Percentiles rank a stretch among this genome's conserved stretches.
These are phyloP conservation scores for Gymnogyps californianus DNA, from an alignment of 2,113 vertebrate species.

Conservation along the genomic window DNA sequence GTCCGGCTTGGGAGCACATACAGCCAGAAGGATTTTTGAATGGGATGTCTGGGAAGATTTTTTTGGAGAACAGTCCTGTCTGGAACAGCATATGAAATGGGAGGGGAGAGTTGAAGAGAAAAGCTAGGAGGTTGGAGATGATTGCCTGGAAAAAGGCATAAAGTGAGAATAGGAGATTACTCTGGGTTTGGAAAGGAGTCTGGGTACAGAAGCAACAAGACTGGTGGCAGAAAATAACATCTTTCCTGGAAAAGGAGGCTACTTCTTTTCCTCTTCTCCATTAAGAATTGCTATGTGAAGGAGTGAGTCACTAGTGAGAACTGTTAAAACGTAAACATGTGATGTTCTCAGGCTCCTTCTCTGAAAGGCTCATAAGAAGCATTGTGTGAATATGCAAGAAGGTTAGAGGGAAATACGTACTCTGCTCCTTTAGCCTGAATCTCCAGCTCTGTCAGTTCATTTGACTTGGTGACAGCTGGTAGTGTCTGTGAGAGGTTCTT, in stretches of 20 bases:
- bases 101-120: not conserved
- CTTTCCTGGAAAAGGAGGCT: not conserved
- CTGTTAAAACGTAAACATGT: not conserved
- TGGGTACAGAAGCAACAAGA: not conserved
- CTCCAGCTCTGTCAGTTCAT: not conserved
- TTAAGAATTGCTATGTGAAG: not conserved
- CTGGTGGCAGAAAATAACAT: not conserved
- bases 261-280: not conserved
- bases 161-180: not conserved
- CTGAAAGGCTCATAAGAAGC: not conserved
- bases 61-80: not conserved
- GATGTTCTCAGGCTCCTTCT: not conserved
- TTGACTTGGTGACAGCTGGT: conserved; percentile 23
- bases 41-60: not conserved
- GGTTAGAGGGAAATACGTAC: not conserved
- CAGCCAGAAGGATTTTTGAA: not conserved
- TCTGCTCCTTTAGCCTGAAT: conserved; percentile 14
- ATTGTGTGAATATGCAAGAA: not conserved
- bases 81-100: not conserved
- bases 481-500: not conserved
- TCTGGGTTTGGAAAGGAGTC: not conserved
- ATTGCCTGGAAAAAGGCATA: not conserved
- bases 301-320: not conserved
- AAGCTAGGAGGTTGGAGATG: not conserved
- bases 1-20: not conserved